Percentiles rank a stretch among this genome's conserved stretches.
These are phyloP conservation scores for Acanthornis magna DNA, from an alignment of 2,797 vertebrate genomes.

Conservation along the genomic window DNA sequence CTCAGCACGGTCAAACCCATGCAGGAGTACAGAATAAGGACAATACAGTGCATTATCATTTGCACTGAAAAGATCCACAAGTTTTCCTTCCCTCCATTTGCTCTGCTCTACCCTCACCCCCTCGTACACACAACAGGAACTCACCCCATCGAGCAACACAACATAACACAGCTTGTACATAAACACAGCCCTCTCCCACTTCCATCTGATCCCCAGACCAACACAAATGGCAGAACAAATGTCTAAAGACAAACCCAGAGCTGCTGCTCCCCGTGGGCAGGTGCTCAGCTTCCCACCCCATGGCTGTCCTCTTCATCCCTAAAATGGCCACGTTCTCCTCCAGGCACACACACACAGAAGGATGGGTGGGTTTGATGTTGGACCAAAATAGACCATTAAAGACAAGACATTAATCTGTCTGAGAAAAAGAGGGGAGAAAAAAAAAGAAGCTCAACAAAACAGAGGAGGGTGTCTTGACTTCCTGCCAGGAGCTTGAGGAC, in stretches of 20 bases:
- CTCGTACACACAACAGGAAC: rapidly evolving
- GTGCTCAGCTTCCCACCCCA: background rate
- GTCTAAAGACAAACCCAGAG: background rate
- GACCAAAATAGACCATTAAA: slow-evolving; percentile 36
- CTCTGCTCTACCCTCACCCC: background rate
- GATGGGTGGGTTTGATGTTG: background rate
- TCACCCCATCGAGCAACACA: rapidly evolving
- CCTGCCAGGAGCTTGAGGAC: background rate
- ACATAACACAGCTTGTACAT: rapidly evolving
- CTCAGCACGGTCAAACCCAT: rapidly evolving
- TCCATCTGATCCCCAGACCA: background rate
- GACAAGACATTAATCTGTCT: slow-evolving; percentile 57
- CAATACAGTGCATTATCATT: background rate
- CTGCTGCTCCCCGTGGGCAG: background rate
- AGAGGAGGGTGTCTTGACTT: slow-evolving; percentile 44
- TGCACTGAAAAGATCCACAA: background rate
- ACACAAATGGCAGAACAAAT: background rate
- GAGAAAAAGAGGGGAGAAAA: background rate
- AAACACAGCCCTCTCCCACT: background rate
- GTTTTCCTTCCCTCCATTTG: background rate
- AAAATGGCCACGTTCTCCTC: background rate
- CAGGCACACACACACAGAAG: background rate
- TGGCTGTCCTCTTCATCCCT: background rate
- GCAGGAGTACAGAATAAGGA: background rate
- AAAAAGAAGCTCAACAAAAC: background rate